These are phyloP conservation scores for Coryphaenoides rupestris DNA, from an alignment of 2,113 vertebrate species.

Conservation along the genomic window DNA sequence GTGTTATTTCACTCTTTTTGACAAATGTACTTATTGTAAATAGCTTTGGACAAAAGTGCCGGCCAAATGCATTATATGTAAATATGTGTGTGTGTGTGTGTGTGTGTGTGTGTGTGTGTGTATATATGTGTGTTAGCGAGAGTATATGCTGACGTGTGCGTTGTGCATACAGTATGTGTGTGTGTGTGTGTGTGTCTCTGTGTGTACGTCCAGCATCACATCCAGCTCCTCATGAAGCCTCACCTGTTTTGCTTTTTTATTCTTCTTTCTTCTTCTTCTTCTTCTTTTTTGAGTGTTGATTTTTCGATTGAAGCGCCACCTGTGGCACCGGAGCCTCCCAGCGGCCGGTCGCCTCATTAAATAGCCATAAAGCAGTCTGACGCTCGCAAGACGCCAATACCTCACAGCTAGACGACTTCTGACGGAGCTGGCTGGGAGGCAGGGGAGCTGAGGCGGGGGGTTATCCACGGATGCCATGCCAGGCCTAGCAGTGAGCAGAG, in stretches of 20 bases:
- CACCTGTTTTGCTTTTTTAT: constrained; percentile 49
- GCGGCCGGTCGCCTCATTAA: constrained; percentile 69
- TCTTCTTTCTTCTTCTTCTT: no score
- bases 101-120: no score
- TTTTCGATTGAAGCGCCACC: constrained; percentile 51
- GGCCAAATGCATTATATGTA: no score
- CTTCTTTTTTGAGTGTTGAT: constrained; percentile 33
- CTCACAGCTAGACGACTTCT: constrained; percentile 68
- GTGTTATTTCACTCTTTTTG: no score
- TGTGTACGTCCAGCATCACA: constrained; percentile 5
- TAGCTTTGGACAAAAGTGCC: no score
- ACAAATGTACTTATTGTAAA: no score
- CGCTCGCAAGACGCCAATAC: constrained; percentile 71
- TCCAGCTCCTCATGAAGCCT: constrained; percentile 48
- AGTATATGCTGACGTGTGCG: no score
- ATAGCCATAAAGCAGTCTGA: constrained; percentile 71
- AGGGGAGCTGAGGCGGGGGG: constrained; percentile 13
- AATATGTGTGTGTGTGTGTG: no score
- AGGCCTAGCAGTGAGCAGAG: constrained; percentile 44
- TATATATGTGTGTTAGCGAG: neutral
- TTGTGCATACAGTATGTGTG: neutral
- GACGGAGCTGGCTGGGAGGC: constrained; percentile 21
- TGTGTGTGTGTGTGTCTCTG: neutral
- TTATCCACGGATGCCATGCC: constrained; percentile 51
- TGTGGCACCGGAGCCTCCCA: constrained; percentile 36